Percentiles rank a stretch among this genome's conserved stretches.
These are phyloP conservation scores for Muscicapa striata DNA, from an alignment of 2,797 vertebrate species.

Conservation along the genomic window DNA sequence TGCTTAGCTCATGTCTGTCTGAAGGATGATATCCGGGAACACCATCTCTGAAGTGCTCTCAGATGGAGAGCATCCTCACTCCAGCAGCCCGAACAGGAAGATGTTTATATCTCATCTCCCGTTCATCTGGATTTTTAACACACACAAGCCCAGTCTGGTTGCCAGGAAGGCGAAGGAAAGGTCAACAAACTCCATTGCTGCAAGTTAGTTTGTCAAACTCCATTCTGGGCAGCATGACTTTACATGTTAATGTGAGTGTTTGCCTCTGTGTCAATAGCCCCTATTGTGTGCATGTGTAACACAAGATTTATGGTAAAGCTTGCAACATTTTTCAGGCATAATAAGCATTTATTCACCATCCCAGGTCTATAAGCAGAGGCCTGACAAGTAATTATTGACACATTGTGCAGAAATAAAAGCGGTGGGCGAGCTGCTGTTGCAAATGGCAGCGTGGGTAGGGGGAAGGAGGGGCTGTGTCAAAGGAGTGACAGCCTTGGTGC, in stretches of 20 bases:
- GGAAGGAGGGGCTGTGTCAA: slow-evolving; percentile 71
- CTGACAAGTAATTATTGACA: slow-evolving; percentile 80
- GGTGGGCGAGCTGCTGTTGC: slow-evolving; percentile 75
- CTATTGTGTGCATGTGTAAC: slow-evolving; percentile 59
- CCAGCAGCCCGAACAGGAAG: not conserved
- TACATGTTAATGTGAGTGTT: slow-evolving; percentile 58
- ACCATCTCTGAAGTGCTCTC: not conserved
- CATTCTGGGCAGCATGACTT: slow-evolving; percentile 32
- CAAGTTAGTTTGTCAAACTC: slow-evolving; percentile 55
- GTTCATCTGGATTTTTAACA: slow-evolving; percentile 13
- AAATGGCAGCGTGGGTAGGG: slow-evolving; percentile 76
- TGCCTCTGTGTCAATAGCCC: slow-evolving; percentile 61
- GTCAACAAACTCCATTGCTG: slow-evolving; percentile 53
- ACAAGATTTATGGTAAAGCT: slow-evolving; percentile 58
- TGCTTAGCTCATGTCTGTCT: not conserved
- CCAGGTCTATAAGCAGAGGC: slow-evolving; percentile 72
- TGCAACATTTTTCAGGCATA: slow-evolving; percentile 71
- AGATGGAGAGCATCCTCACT: slow-evolving; percentile 6
- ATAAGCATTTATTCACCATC: slow-evolving; percentile 66
- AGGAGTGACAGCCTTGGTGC: slow-evolving; percentile 79
- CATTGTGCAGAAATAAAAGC: slow-evolving; percentile 77
- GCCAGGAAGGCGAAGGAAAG: slow-evolving; percentile 33
- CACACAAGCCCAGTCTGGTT: not conserved
- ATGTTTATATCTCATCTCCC: not conserved
- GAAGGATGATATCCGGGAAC: not conserved